Percentiles rank a stretch among this genome's conserved stretches.
These are phyloP conservation scores for Eclectus roratus DNA, from an alignment of 2,113 vertebrate species.

Conservation along the genomic window DNA sequence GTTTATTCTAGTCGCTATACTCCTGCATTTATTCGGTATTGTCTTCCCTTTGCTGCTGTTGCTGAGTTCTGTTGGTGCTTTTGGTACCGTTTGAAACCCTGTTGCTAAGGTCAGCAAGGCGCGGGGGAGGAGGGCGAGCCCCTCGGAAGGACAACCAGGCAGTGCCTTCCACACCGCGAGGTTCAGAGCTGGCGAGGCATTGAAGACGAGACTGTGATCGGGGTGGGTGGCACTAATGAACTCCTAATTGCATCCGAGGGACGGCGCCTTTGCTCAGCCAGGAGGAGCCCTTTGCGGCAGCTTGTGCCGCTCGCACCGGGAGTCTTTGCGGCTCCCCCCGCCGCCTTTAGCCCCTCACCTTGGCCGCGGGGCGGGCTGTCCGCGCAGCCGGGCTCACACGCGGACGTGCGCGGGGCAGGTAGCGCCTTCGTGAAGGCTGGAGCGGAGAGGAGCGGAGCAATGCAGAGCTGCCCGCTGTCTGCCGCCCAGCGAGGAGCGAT, in stretches of 20 bases:
- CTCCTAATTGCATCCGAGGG: background rate
- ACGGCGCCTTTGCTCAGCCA: background rate
- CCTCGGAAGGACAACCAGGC: background rate
- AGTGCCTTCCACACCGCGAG: background rate
- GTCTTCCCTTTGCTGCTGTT: background rate
- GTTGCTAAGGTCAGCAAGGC: background rate
- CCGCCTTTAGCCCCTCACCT: too few relatives aligned
- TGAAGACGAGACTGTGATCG: background rate
- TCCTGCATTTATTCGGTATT: background rate
- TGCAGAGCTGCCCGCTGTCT: too few relatives aligned
- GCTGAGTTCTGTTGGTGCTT: background rate
- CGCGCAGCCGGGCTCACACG: background rate
- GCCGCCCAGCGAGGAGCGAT: rapidly evolving
- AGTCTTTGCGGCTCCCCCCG: too few relatives aligned
- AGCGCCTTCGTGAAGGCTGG: background rate
- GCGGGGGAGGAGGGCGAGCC: background rate
- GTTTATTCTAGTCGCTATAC: background rate
- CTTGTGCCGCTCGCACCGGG: background rate
- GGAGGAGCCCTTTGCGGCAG: background rate
- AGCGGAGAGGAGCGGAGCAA: background rate
- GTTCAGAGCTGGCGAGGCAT: rapidly evolving
- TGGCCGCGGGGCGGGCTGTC: background rate
- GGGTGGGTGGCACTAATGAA: background rate
- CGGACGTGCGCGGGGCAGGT: too few relatives aligned
- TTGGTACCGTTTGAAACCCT: background rate